phyloP scores from a whole-genome alignment of 2,113 vertebrate species.

The Naja naja region DNA sequence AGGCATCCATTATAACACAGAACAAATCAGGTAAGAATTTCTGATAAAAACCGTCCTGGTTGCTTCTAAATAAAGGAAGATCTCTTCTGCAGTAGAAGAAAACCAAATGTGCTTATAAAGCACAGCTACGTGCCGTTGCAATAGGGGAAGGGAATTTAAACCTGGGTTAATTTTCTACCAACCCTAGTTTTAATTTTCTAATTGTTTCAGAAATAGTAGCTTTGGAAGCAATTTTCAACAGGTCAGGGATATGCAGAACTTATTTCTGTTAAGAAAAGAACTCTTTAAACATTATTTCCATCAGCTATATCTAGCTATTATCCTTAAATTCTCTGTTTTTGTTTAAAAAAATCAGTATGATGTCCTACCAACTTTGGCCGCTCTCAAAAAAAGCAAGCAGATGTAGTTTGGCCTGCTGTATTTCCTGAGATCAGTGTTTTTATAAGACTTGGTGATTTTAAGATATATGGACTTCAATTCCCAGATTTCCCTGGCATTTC shows the following conservation, averaged over 20 bases:
- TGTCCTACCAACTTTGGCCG: not conserved
- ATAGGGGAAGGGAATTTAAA: not conserved
- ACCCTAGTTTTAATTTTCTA: not conserved
- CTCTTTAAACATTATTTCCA: not conserved
- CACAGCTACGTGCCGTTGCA: not conserved
- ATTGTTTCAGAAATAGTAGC: not conserved
- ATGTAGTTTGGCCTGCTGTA: not conserved
- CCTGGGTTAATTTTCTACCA: not conserved
- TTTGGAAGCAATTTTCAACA: not conserved
- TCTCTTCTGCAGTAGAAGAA: not conserved
- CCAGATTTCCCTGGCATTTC: not conserved
- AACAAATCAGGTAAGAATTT: slow-evolving; percentile 72
- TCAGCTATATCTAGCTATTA: not conserved
- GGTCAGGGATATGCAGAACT: not conserved
- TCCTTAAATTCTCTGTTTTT: not conserved
- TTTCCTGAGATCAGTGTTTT: not conserved
- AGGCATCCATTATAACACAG: slow-evolving; percentile 77
- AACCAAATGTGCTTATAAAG: not conserved
- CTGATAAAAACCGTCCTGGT: not conserved
- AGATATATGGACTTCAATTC: not conserved
- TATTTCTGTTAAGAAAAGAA: not conserved
- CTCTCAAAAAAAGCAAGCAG: not conserved
- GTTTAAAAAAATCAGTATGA: not conserved
- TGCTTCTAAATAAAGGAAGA: not conserved
- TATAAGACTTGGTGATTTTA: not conserved